Evolutionary conservation across 2,888 invertebrate species (phyloP), one percentile per base, ranked within the genome.

Genomic region (Athripsodes cinereus): DNA sequence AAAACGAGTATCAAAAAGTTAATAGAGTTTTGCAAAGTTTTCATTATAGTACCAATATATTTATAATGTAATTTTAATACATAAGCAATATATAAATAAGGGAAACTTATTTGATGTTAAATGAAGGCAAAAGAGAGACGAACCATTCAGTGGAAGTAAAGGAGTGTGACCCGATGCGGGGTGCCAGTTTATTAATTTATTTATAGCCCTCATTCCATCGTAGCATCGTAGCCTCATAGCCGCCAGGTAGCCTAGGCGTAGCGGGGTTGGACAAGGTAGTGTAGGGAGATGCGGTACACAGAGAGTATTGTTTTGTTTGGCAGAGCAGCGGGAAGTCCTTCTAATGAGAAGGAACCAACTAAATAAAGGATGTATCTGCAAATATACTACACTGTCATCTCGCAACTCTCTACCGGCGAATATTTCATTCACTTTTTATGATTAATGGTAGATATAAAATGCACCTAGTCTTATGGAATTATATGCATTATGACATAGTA

Each of bases 281-380:
- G 10, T 3, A 40, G 40, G n/a, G n/a, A n/a, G n/a, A n/a, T n/a
- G n/a, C n/a, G n/a, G n/a, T n/a, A 40, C 40, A 40, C n/a, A 3
- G 46, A 22, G 31, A 2, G 55, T 34, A 49, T 55, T 55, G 55
- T 55, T 55, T 40, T 44, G 51, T 47, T 47, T 46, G 26, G 20
- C 11, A 10, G n/a, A 26, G 31, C 56, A 21, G 52, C 56, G 56
- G 56, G 56, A 51, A 51, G 52, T 13, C 56, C 22, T 13, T 52
- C 56, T 56, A 56, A 56, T 56, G 56, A 56, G 56, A 26, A 50
- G 18, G 26, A 26, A 22, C 50, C 50, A 20, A 22, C 50, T 21
- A 26, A 50, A 50, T 26, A 50, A 21, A 48, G 16, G 20, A 21
- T 21, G 6, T 48, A 21, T 19, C n/a, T n/a, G n/a, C n/a, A 48